Conservation (phyloP, 2,797 vertebrate genomes). For the Falco columbarius region DNA sequence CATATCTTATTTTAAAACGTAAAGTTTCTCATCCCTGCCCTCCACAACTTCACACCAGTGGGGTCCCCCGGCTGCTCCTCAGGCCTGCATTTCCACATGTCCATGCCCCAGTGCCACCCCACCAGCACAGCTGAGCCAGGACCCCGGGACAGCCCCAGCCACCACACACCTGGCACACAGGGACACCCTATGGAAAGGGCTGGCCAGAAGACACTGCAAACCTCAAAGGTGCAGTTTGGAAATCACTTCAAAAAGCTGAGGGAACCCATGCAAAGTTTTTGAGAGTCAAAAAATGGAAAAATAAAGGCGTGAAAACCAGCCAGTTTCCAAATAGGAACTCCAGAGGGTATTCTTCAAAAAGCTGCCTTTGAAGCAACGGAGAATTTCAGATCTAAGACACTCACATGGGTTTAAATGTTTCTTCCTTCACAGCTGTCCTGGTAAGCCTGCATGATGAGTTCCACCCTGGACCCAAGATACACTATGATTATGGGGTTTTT, state of each 20-base stretch:
- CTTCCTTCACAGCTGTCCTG: neutral
- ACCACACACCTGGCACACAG: fast-evolving
- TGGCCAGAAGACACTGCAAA: neutral
- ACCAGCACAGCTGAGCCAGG: neutral
- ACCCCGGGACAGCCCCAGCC: neutral
- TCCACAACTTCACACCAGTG: neutral
- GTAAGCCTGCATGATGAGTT: neutral
- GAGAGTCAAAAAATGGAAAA: neutral
- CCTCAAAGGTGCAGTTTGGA: neutral
- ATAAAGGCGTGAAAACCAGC: neutral
- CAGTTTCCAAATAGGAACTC: neutral
- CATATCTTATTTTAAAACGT: neutral
- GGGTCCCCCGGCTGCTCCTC: neutral
- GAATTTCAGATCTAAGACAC: neutral
- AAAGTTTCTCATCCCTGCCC: neutral
- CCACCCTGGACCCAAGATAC: neutral
- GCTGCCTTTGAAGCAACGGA: neutral
- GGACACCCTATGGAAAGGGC: neutral
- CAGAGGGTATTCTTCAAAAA: neutral
- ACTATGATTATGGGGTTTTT: neutral
- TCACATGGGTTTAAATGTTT: neutral
- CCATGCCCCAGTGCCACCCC: neutral
- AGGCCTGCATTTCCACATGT: neutral
- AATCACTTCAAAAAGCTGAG: neutral
- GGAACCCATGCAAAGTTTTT: neutral